phyloP scores from a whole-genome alignment of 1,140 invertebrate species.

The Atta colombica region DNA sequence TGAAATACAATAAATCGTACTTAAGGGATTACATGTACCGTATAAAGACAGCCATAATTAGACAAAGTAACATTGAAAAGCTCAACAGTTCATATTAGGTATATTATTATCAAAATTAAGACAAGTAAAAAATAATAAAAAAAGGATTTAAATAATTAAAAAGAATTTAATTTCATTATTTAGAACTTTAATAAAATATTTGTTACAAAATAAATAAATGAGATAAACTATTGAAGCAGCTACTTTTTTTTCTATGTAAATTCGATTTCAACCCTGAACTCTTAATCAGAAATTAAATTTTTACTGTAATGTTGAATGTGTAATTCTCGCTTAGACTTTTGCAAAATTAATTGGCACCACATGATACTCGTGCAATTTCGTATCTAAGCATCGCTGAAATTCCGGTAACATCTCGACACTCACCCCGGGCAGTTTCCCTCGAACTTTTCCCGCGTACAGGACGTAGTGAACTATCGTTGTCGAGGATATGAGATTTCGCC shows the following conservation, averaged over 20 bases:
- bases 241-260: neutral
- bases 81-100: neutral
- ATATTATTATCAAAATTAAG: neutral
- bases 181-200: neutral
- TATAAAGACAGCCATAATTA: neutral
- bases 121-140: neutral
- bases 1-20: neutral
- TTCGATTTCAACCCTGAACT: neutral
- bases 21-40: neutral
- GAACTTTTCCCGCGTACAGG: slow-evolving; percentile 31
- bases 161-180: too few relatives aligned
- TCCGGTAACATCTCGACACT: slow-evolving; percentile 29
- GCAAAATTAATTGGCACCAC: slow-evolving; percentile 29
- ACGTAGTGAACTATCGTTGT: slow-evolving; percentile 33
- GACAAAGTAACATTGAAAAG: neutral
- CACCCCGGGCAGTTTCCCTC: slow-evolving; percentile 1
- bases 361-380: neutral
- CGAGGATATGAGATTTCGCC: slow-evolving; percentile 31
- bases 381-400: slow-evolving; percentile 40
- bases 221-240: neutral
- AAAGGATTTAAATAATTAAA: too few relatives aligned
- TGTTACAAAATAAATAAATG: neutral
- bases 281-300: slow-evolving; percentile 18
- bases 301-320: neutral
- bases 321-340: slow-evolving; percentile 9